Conservation (phyloP, 2,113 vertebrate genomes). For the Ellobius talpinus region DNA sequence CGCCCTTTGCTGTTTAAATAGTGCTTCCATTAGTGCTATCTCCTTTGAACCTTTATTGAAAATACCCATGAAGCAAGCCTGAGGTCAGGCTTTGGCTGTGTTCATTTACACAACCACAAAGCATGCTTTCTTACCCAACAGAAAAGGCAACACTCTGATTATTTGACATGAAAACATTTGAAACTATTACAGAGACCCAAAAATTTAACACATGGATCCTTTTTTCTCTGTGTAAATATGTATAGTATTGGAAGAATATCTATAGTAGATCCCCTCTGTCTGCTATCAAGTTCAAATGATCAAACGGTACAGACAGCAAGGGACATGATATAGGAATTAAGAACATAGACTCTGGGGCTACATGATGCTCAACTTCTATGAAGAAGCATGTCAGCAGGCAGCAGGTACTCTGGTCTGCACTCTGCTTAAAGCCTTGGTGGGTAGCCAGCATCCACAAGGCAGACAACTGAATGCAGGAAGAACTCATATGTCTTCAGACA, state of each 20-base stretch:
- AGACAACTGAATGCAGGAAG: not conserved
- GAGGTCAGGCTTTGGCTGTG: not conserved
- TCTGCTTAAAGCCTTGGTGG: not conserved
- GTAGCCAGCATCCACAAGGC: not conserved
- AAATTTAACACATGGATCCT: not conserved
- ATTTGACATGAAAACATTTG: not conserved
- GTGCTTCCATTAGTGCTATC: not conserved
- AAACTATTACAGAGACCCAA: not conserved
- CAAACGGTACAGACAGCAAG: not conserved
- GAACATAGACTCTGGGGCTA: not conserved
- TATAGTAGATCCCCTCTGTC: not conserved
- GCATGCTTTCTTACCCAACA: not conserved
- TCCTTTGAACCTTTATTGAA: constrained; percentile 7
- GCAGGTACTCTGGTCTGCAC: not conserved
- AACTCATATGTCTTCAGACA: not conserved
- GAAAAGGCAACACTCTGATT: not conserved
- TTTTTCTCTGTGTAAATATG: not conserved
- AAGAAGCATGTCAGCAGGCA: not conserved
- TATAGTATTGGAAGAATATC: not conserved
- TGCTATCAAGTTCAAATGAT: not conserved
- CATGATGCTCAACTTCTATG: not conserved
- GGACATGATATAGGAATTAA: not conserved
- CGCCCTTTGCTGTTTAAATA: not conserved
- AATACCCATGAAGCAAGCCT: not conserved
- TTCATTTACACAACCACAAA: not conserved